Conservation (phyloP, 35 echinoderm and acorn worm species). For the Ophioderma brevispina region DNA sequence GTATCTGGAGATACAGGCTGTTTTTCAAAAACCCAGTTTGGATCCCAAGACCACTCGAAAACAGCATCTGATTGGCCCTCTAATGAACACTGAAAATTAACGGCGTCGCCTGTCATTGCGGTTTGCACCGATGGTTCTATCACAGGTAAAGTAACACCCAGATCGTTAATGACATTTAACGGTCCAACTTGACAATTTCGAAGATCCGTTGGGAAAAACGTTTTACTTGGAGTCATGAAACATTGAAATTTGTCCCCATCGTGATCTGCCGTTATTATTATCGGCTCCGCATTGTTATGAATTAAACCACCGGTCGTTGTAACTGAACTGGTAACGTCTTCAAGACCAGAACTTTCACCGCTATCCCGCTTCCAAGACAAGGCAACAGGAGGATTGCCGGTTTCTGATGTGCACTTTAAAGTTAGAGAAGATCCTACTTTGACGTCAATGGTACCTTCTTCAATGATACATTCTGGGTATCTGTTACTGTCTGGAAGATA, state of each 20-base stretch:
- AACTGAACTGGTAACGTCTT: neutral
- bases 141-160: neutral
- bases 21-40: neutral
- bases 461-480: neutral
- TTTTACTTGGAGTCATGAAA: neutral
- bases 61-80: neutral
- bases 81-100: neutral
- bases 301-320: neutral
- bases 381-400: neutral
- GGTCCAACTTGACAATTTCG: neutral
- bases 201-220: neutral
- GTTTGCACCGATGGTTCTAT: neutral
- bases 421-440: neutral
- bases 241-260: neutral
- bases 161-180: neutral
- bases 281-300: neutral
- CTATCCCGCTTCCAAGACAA: neutral
- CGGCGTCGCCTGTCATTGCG: neutral
- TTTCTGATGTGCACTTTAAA: neutral
- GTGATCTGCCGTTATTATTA: neutral
- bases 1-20: neutral
- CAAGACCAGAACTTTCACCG: neutral
- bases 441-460: neutral
- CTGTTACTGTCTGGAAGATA: neutral
- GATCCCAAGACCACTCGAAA: neutral